These are phyloP conservation scores for Proteles cristata DNA, from an alignment of 2,113 vertebrate genomes.

Conservation along the genomic window DNA sequence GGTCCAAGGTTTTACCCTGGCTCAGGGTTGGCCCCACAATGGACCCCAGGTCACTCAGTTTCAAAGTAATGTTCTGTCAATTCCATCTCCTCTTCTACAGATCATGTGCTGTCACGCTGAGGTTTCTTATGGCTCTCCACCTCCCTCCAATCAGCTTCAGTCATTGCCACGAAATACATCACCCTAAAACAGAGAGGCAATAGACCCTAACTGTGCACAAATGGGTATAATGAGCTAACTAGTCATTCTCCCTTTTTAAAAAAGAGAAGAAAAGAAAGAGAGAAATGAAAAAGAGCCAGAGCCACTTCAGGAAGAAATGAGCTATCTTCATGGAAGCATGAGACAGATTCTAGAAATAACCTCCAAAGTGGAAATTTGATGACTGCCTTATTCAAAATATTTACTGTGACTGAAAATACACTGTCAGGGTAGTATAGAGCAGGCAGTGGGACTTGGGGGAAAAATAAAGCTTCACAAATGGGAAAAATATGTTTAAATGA, in stretches of 20 bases:
- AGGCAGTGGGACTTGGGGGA: neutral
- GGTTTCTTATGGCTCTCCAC: neutral
- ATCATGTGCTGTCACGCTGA: neutral
- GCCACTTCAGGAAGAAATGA: neutral
- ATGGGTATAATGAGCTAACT: neutral
- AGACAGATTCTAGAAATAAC: conserved; percentile 2
- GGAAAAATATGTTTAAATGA: neutral
- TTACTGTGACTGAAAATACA: neutral
- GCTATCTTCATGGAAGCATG: neutral
- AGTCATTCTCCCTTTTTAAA: neutral
- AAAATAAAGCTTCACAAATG: neutral
- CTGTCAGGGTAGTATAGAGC: conserved; percentile 5
- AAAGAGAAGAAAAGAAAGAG: neutral
- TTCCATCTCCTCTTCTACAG: neutral
- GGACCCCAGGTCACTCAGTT: neutral
- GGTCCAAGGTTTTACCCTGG: neutral
- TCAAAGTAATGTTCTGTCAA: neutral
- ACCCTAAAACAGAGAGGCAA: neutral
- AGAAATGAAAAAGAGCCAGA: neutral
- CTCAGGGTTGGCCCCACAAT: neutral
- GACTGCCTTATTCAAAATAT: neutral
- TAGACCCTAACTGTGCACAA: neutral
- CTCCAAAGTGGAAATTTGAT: neutral
- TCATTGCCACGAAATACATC: neutral
- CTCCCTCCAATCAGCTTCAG: neutral